Evolutionary conservation across 2,888 invertebrate species (phyloP), one percentile per base, ranked within the genome.

Genomic region (Hipparchia semele): DNA sequence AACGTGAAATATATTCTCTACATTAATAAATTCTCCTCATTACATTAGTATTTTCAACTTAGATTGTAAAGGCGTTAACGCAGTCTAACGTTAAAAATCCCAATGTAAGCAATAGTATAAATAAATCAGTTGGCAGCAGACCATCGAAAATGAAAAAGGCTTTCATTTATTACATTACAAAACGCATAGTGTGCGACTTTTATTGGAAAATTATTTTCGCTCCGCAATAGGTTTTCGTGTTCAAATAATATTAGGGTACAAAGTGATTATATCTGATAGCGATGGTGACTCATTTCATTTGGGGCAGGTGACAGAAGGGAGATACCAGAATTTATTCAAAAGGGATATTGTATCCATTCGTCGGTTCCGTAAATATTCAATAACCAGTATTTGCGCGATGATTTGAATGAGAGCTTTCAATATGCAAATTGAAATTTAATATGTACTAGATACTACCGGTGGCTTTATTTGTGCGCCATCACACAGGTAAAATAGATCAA

Each of bases 221-320:
- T 58, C 70, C 7, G 59, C 23, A 46, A 59, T 33, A 76, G 74
- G 74, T 74, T 69, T 74, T 62, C 79, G 75, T 79, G 80, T 76
- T 75, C 73, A 77, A 77, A 76, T 73, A 65, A 68, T 78, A 76
- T 81, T 80, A 81, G 73, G 79, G 78, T 76, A 78, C 76, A 77
- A 80, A 82, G 80, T 81, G 83, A 83, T 83, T 79, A 80, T 75
- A 76, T 76, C 79, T 77, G 78, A 76, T 78, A 79, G 78, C 75
- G 64, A 74, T 71, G 75, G 80, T 86, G 86, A 86, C 74, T 86
- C 86, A 86, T 82, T 81, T 78, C 73, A 78, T 80, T 80, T 76
- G 74, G 75, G 79, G 77, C 79, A 79, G 81, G 84, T 82, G 83
- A 80, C 78, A 80, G 79, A 77, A 81, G 79, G 77, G 79, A 77